phyloP scores from a whole-genome alignment of 2,113 vertebrate genomes.

The Xyrauchen texanus region DNA sequence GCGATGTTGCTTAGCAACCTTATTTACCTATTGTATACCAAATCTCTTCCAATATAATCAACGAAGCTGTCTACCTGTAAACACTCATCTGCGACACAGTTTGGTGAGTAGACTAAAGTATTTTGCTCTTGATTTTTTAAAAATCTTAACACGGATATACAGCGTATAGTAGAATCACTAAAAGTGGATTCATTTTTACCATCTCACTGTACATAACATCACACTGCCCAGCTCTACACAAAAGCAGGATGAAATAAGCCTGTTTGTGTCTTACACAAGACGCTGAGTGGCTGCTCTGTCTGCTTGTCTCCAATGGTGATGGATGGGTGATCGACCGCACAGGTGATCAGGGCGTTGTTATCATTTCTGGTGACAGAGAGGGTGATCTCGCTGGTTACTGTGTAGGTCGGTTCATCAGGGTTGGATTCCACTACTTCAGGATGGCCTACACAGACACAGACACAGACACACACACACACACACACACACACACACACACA shows the following conservation, averaged over 20 bases:
- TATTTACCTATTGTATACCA: no score
- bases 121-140: no score
- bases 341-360: constrained; percentile 80
- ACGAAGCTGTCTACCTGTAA: no score
- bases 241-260: not conserved
- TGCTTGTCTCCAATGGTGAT: constrained; percentile 80
- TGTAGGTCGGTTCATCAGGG: constrained; percentile 82
- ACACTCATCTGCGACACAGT: no score
- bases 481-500: not conserved
- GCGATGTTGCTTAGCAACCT: no score
- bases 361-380: constrained; percentile 83
- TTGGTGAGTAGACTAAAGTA: no score
- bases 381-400: constrained; percentile 83
- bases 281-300: constrained; percentile 80
- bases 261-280: constrained; percentile 82
- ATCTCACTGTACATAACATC: not conserved
- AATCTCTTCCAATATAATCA: no score
- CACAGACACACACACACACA: no score
- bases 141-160: no score
- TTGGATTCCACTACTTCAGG: constrained; percentile 67
- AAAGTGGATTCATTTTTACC: no score
- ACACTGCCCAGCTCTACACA: constrained; percentile 1
- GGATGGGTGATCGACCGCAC: constrained; percentile 85
- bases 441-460: constrained; percentile 54
- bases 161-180: no score